Evolutionary conservation across 2,797 vertebrate species (phyloP).

Genomic region (Halcyon chelicuti): DNA sequence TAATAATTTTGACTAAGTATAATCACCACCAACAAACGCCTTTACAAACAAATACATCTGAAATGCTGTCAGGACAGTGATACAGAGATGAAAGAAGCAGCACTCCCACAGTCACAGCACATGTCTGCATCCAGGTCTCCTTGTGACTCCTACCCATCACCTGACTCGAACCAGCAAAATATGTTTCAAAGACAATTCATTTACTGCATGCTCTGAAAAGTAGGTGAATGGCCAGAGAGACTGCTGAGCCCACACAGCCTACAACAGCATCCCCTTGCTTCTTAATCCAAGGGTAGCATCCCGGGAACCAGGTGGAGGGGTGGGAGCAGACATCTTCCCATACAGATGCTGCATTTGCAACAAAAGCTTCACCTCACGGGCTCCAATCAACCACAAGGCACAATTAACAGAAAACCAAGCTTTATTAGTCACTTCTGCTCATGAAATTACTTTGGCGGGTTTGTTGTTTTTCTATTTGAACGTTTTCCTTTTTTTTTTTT

Average conservation of each 20-base stretch:
- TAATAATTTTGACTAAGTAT: neutral
- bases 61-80: neutral
- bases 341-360: neutral
- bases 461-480: neutral
- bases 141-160: neutral
- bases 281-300: neutral
- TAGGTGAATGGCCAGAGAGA: neutral
- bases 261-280: neutral
- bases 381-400: neutral
- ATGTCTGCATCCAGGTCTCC: neutral
- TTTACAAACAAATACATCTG: neutral
- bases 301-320: neutral
- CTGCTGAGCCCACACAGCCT: neutral
- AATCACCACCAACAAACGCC: neutral
- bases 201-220: neutral
- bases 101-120: rapidly evolving
- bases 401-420: neutral
- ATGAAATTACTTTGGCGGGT: neutral
- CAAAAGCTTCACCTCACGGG: neutral
- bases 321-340: neutral
- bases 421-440: neutral
- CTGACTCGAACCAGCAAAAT: neutral
- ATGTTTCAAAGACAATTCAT: neutral
- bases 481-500: too few species aligned
- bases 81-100: neutral